phyloP scores from a whole-genome alignment of 1,140 invertebrate genomes.

The Ladona fulva region DNA sequence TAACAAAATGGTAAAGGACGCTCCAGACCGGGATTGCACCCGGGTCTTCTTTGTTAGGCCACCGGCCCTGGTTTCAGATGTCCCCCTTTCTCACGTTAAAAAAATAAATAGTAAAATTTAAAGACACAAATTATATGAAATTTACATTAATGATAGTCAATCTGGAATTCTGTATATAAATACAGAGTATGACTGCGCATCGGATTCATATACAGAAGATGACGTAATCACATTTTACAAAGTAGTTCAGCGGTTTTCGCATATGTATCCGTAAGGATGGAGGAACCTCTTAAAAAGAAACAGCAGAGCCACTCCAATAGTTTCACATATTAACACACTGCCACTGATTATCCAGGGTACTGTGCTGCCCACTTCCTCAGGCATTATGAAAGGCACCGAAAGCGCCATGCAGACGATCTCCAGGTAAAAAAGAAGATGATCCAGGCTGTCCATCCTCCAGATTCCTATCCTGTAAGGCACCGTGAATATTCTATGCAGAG shows the following conservation, averaged over 20 bases:
- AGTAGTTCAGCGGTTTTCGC: not conserved
- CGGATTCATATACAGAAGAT: too few species aligned
- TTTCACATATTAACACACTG: not conserved
- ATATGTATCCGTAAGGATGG: not conserved
- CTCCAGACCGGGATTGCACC: too few species aligned
- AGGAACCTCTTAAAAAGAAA: not conserved
- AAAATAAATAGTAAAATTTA: too few species aligned
- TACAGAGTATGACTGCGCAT: too few species aligned
- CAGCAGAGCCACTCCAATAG: not conserved
- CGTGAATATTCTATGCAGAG: not conserved
- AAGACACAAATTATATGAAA: too few species aligned
- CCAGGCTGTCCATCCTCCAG: not conserved
- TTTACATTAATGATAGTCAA: too few species aligned
- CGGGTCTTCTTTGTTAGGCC: too few species aligned
- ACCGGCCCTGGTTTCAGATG: too few species aligned
- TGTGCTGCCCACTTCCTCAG: not conserved
- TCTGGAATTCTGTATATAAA: too few species aligned
- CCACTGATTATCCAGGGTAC: not conserved
- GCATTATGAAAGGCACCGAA: not conserved
- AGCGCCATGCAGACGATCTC: not conserved
- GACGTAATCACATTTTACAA: too few species aligned
- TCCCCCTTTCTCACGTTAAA: too few species aligned
- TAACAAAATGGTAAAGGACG: too few species aligned
- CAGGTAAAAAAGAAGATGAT: not conserved
- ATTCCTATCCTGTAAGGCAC: not conserved